Conservation (phyloP, 2,888 invertebrate genomes). For the Oligia strigilis region DNA sequence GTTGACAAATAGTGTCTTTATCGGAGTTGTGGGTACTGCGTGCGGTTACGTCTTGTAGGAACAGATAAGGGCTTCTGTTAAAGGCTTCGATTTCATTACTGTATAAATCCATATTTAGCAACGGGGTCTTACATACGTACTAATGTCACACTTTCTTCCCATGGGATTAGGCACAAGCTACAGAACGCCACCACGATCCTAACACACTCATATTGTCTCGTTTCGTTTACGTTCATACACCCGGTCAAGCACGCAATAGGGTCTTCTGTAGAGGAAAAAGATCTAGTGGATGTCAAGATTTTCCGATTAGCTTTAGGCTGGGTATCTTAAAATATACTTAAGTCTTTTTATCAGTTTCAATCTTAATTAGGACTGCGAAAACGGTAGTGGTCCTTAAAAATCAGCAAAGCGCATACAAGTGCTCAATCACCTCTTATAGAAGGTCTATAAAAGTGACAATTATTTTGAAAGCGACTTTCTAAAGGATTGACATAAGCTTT, state of each 20-base stretch:
- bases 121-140: not conserved
- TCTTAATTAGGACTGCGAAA: not conserved
- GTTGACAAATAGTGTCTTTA: conserved; percentile 63
- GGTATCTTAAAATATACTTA: not conserved
- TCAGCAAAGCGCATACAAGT: not conserved
- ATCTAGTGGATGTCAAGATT: not conserved
- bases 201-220: not conserved
- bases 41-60: conserved; percentile 31
- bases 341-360: not conserved
- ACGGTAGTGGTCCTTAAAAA: not conserved
- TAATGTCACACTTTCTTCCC: not conserved
- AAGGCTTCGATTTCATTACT: not conserved
- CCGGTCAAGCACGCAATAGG: too few relatives aligned
- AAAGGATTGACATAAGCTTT: too few relatives aligned
- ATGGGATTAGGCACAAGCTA: not conserved
- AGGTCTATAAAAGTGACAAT: too few relatives aligned
- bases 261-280: too few relatives aligned
- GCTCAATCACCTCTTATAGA: not conserved
- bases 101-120: conserved; percentile 1
- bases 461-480: too few relatives aligned
- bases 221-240: not conserved
- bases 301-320: not conserved
- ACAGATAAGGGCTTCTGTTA: conserved; percentile 30
- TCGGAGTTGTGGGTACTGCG: conserved; percentile 44
- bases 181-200: not conserved